Percentiles rank a stretch among this genome's conserved stretches.
phyloP scores from a whole-genome alignment of 2,113 vertebrate species.

The Hemicordylus capensis region DNA sequence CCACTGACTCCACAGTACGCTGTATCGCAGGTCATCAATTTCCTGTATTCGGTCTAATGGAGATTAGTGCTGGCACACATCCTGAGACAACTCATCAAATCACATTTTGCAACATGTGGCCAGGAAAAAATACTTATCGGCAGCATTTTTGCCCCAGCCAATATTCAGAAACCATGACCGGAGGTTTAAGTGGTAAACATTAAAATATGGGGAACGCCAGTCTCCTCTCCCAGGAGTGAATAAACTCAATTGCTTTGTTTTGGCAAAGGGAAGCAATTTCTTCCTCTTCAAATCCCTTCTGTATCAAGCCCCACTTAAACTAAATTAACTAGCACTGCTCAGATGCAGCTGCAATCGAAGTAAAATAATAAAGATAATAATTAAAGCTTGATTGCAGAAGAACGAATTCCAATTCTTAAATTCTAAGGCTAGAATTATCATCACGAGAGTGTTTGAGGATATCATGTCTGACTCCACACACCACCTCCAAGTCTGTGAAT shows the following conservation, averaged over 20 bases:
- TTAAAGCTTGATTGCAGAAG: background rate
- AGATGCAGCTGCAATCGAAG: background rate
- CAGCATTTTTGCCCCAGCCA: rapidly evolving
- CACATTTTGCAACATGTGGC: background rate
- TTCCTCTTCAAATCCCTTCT: background rate
- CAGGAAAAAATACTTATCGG: background rate
- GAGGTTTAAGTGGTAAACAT: rapidly evolving
- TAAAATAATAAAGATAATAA: background rate
- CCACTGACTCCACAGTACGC: background rate
- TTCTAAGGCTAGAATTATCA: background rate
- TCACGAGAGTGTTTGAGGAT: background rate
- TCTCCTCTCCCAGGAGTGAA: background rate
- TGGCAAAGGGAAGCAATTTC: conserved; percentile 17
- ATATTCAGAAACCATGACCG: background rate
- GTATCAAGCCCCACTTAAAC: background rate
- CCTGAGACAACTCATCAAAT: conserved; percentile 20
- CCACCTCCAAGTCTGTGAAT: background rate
- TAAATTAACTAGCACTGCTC: background rate
- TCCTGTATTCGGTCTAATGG: background rate
- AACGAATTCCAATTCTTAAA: background rate
- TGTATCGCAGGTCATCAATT: background rate
- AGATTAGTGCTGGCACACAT: background rate
- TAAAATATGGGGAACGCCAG: background rate
- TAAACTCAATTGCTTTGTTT: conserved; percentile 17
- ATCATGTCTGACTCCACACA: background rate